Percentiles rank a stretch among this genome's conserved stretches.
phyloP scores from a whole-genome alignment of 2,113 vertebrate genomes.

The Murina feae region DNA sequence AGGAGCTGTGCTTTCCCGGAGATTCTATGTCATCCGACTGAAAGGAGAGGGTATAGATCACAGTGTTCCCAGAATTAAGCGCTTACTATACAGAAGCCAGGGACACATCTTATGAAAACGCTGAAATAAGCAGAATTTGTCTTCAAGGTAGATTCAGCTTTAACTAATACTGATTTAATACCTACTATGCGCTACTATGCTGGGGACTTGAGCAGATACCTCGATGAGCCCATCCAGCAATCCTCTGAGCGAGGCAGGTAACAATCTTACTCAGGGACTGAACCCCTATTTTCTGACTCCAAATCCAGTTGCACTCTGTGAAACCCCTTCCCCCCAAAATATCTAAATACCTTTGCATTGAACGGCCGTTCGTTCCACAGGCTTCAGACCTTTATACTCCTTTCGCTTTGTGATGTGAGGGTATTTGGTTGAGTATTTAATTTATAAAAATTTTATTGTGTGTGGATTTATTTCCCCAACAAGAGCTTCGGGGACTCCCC shows the following conservation, averaged over 20 bases:
- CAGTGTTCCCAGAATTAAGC: not conserved
- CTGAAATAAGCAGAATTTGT: not conserved
- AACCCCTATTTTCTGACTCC: not conserved
- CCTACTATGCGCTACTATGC: not conserved
- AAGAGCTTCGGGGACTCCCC: not conserved
- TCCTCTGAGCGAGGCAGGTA: not conserved
- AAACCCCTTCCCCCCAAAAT: not conserved
- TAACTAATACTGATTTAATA: not conserved
- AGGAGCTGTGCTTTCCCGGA: fast-evolving
- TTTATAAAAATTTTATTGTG: not conserved
- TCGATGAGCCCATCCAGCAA: not conserved
- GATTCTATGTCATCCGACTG: not conserved
- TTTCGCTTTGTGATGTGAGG: not conserved
- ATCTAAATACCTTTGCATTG: not conserved
- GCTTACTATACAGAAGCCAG: not conserved
- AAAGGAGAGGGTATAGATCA: not conserved
- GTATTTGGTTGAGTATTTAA: not conserved
- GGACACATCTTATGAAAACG: not conserved
- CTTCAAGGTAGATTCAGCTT: not conserved
- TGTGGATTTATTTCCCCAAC: not conserved
- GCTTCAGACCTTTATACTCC: not conserved
- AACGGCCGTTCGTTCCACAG: not conserved
- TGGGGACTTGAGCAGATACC: not conserved
- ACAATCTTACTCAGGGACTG: not conserved
- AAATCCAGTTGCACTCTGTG: not conserved